Conservation (phyloP, 2,797 vertebrate genomes). For the Microctenopoma lineatum region DNA sequence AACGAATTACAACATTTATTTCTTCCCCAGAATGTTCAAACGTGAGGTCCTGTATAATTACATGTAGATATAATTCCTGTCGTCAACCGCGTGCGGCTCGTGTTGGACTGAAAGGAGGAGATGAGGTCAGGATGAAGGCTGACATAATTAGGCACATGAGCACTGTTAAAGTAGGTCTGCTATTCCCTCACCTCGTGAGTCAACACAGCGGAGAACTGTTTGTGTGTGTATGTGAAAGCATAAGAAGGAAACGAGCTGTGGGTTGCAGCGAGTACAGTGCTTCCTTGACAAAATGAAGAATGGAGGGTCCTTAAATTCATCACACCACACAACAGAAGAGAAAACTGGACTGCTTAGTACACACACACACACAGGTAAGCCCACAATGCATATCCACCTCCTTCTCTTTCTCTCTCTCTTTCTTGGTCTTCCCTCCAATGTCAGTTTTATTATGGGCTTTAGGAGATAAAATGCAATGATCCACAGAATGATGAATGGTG, state of each 20-base stretch:
- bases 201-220: conserved; percentile 33
- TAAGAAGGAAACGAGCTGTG: conserved; percentile 40
- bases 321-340: conserved; percentile 50
- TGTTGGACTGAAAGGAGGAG: conserved; percentile 25
- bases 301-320: conserved; percentile 68
- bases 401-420: conserved; percentile 31
- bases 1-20: background rate
- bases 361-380: conserved; percentile 37
- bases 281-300: conserved; percentile 76
- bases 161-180: conserved; percentile 65
- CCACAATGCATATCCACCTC: conserved; percentile 31
- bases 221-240: conserved; percentile 17
- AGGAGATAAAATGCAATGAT: conserved; percentile 87
- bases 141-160: conserved; percentile 73
- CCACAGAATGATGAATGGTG: conserved; percentile 89
- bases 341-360: conserved; percentile 47
- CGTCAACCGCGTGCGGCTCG: conserved; percentile 18
- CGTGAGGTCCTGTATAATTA: conserved; percentile 5
- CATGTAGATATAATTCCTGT: background rate
- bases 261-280: conserved; percentile 46
- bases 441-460: conserved; percentile 89
- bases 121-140: conserved; percentile 48
- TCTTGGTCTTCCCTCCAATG: conserved; percentile 78
- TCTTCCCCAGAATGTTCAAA: background rate
- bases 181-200: conserved; percentile 64